Conservation (phyloP, 2,113 vertebrate species). For the Epinephelus cyanopodus region DNA sequence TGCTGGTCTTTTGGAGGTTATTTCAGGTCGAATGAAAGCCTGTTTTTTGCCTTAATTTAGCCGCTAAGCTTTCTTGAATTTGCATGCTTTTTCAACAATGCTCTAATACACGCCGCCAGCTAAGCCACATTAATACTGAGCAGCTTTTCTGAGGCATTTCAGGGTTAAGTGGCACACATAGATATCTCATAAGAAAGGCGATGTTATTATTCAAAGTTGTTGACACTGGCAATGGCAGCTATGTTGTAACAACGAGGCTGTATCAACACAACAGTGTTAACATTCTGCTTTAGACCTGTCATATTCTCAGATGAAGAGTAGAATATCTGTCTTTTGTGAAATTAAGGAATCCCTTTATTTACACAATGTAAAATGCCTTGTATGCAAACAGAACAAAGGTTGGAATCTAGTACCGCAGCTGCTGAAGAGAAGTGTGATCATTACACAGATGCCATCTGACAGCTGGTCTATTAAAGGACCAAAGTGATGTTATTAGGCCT, state of each 20-base stretch:
- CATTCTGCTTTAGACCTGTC: background rate
- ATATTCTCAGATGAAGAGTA: background rate
- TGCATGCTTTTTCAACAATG: background rate
- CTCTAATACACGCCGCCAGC: background rate
- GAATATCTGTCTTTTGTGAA: background rate
- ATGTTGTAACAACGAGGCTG: background rate
- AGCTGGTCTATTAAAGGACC: slow-evolving; percentile 20
- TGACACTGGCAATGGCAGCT: background rate
- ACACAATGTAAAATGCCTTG: background rate
- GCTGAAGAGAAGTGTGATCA: slow-evolving; percentile 24
- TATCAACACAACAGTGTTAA: background rate
- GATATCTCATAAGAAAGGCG: background rate
- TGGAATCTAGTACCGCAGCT: background rate
- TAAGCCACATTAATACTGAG: background rate
- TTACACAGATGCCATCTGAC: slow-evolving; percentile 17
- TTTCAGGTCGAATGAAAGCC: slow-evolving; percentile 42
- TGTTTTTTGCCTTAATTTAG: slow-evolving; percentile 28
- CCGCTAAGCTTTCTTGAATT: slow-evolving; percentile 13
- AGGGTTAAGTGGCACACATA: background rate
- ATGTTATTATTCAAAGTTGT: background rate
- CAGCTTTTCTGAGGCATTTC: background rate
- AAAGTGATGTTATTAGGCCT: background rate
- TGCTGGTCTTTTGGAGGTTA: slow-evolving; percentile 19
- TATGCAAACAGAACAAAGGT: background rate
- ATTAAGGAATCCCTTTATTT: background rate